A percentile compares a stretch with the other conserved stretches of the same genome.
Evolutionary conservation across 2,888 invertebrate species (phyloP).

Genomic region (Lasioglossum villosulum): DNA sequence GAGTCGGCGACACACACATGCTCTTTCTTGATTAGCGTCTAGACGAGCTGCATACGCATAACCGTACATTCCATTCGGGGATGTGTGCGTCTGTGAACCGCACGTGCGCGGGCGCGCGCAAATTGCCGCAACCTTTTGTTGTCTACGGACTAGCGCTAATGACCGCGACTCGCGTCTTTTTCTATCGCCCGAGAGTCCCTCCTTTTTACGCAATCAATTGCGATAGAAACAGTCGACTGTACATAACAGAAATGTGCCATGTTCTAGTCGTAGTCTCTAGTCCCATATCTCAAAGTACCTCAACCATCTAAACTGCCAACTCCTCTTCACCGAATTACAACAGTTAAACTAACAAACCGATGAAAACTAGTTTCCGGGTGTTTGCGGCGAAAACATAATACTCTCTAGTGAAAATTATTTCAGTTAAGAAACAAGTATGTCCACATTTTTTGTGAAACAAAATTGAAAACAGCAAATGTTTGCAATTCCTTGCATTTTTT

Average conservation of each 20-base stretch:
- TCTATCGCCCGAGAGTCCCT: background rate
- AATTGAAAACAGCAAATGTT: no score
- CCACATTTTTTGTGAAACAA: no score
- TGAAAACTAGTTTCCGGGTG: no score
- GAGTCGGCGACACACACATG: slow-evolving; percentile 48
- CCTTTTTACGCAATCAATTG: slow-evolving; percentile 22
- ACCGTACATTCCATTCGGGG: background rate
- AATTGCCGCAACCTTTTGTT: slow-evolving; percentile 13
- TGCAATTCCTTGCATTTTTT: no score
- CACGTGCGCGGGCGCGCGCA: background rate
- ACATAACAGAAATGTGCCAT: background rate
- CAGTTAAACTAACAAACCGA: no score
- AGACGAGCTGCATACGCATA: slow-evolving; percentile 56
- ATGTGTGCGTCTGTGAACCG: background rate
- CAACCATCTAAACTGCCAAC: no score
- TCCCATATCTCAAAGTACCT: no score
- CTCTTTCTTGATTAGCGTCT: slow-evolving; percentile 70
- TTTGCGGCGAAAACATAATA: no score
- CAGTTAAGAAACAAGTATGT: no score
- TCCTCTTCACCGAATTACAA: no score
- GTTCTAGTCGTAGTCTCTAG: no score
- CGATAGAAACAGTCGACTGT: background rate
- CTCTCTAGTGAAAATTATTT: no score
- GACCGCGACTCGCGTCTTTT: slow-evolving; percentile 17
- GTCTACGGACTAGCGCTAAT: slow-evolving; percentile 19